A percentile compares a stretch with the other conserved stretches of the same genome.
Conservation (phyloP, 2,113 vertebrate genomes). For the Damaliscus lunatus region DNA sequence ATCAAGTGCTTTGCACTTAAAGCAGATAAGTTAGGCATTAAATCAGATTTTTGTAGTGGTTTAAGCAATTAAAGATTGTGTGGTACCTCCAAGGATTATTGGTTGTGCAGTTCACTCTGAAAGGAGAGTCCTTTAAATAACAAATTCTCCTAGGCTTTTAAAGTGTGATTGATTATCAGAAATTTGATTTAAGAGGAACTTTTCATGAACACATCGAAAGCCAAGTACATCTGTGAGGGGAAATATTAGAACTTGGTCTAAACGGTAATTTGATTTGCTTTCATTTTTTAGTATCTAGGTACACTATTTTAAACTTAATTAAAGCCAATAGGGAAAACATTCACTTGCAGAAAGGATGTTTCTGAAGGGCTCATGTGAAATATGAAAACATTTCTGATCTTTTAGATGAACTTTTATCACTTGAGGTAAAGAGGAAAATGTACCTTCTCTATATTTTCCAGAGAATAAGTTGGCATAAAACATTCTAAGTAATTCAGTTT, state of each 20-base stretch:
- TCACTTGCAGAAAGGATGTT: slow-evolving; percentile 31
- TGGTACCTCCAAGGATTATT: not conserved
- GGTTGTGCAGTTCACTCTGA: not conserved
- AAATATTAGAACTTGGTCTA: slow-evolving; percentile 15
- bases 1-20: not conserved
- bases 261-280: slow-evolving; percentile 43
- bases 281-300: slow-evolving; percentile 11
- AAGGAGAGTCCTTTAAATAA: not conserved
- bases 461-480: not conserved
- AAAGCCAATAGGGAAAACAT: not conserved
- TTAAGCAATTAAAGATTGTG: not conserved
- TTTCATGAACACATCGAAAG: not conserved
- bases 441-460: not conserved
- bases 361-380: slow-evolving; percentile 43
- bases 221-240: not conserved
- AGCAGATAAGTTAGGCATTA: not conserved
- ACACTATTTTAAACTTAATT: slow-evolving; percentile 40
- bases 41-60: not conserved
- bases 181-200: slow-evolving; percentile 38
- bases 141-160: not conserved
- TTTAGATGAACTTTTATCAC: slow-evolving; percentile 62
- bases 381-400: slow-evolving; percentile 51
- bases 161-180: slow-evolving; percentile 17
- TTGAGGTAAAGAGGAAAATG: not conserved
- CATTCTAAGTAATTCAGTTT: slow-evolving; percentile 30